Percentiles rank a stretch among this genome's conserved stretches.
Evolutionary conservation across 1,140 invertebrate species (phyloP).

Genomic region (Antheraea mylitta): DNA sequence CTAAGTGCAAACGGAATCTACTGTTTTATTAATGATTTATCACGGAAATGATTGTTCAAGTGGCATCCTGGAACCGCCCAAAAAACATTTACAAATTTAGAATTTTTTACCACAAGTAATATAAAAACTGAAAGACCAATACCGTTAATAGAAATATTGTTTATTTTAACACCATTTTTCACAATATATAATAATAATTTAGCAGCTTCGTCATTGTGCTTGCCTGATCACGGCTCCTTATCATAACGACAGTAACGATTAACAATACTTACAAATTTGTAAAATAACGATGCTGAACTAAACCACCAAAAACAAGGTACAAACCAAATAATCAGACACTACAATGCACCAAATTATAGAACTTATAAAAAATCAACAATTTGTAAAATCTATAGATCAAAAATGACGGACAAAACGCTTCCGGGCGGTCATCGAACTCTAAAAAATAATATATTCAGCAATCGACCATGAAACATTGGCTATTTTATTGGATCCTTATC

Average conservation of each 20-base stretch:
- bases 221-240: constrained; percentile 19
- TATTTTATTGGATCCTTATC: constrained; percentile 8
- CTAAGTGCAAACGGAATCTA: not conserved
- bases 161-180: not conserved
- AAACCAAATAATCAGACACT: constrained; percentile 13
- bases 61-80: constrained; percentile 44
- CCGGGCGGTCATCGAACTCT: constrained; percentile 44
- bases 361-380: constrained; percentile 34
- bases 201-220: constrained; percentile 55
- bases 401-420: constrained; percentile 59
- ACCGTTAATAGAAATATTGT: not conserved
- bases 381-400: constrained; percentile 54
- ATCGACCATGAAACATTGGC: constrained; percentile 7
- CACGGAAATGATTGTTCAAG: not conserved
- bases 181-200: constrained; percentile 34
- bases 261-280: constrained; percentile 41
- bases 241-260: not conserved
- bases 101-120: not conserved
- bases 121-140: not conserved
- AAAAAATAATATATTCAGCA: constrained; percentile 23
- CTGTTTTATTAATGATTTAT: not conserved
- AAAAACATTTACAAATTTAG: not conserved
- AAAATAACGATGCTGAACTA: constrained; percentile 13
- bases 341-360: constrained; percentile 28
- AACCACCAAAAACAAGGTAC: constrained; percentile 11